phyloP scores from a whole-genome alignment of 2,797 vertebrate genomes.

The Mormyrus proboscirostris region DNA sequence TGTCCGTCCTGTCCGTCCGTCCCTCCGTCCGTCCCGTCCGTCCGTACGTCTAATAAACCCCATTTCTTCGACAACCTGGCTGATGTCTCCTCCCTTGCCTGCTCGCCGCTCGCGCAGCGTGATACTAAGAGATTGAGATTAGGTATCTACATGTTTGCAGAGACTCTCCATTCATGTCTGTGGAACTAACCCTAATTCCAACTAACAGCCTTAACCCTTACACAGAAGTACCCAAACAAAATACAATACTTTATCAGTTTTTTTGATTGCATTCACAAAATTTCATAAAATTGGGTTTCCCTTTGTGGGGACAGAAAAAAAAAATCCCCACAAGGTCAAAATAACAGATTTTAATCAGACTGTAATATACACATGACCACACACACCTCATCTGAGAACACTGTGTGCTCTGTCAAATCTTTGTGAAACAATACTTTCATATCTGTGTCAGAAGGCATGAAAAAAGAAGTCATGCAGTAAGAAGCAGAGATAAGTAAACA shows the following conservation, averaged over 20 bases:
- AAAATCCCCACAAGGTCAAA: not conserved
- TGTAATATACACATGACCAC: not conserved
- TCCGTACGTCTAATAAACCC: no score
- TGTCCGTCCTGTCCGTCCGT: no score
- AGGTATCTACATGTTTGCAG: not conserved
- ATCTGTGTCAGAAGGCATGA: conserved; percentile 13
- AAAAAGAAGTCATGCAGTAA: not conserved
- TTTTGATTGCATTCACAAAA: not conserved
- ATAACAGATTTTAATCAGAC: not conserved
- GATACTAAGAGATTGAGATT: not conserved
- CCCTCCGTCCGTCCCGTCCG: no score
- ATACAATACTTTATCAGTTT: not conserved
- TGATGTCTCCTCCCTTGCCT: no score
- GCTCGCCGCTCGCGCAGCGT: no score
- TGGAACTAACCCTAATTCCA: not conserved
- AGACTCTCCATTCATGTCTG: not conserved
- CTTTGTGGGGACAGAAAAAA: not conserved
- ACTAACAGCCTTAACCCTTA: not conserved
- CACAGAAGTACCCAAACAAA: not conserved
- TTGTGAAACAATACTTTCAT: conserved; percentile 30
- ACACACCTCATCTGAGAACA: not conserved
- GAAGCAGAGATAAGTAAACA: conserved; percentile 24
- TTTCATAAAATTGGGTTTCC: not conserved
- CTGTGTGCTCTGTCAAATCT: not conserved
- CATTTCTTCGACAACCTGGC: no score